A percentile compares a stretch with the other conserved stretches of the same genome.
Conservation (phyloP, 2,797 vertebrate species). For the Onychomys arenicola region DNA sequence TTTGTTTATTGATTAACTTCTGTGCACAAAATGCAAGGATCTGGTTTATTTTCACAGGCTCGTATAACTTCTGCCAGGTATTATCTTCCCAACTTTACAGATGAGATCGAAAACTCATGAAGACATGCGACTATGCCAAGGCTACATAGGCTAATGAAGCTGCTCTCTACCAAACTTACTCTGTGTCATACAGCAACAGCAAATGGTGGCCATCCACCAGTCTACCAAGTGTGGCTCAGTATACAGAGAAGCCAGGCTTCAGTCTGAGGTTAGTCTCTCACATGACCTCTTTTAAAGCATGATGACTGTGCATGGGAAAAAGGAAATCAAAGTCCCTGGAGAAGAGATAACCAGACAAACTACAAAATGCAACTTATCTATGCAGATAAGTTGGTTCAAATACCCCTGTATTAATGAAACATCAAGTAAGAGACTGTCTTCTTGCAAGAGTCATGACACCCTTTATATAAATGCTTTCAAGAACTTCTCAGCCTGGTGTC, state of each 20-base stretch:
- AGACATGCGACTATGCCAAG: constrained; percentile 19
- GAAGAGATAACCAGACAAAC: neutral
- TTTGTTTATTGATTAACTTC: constrained; percentile 63
- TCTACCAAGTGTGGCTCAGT: neutral
- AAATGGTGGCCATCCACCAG: neutral
- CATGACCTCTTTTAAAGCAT: neutral
- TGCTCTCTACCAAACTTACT: neutral
- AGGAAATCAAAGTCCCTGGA: neutral
- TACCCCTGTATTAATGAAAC: neutral
- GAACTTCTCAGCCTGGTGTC: neutral
- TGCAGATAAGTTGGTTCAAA: neutral
- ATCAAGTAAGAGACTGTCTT: neutral
- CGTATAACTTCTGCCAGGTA: constrained; percentile 11
- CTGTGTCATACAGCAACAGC: neutral
- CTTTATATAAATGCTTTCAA: neutral
- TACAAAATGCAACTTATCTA: neutral
- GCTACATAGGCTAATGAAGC: neutral
- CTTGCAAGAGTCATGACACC: accelerated
- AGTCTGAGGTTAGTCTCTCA: neutral
- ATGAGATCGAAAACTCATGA: constrained; percentile 29
- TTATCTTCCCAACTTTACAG: constrained; percentile 55
- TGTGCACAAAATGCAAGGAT: neutral
- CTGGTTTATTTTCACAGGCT: constrained; percentile 63
- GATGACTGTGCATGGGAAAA: neutral
- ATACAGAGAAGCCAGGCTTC: neutral